A percentile compares a stretch with the other conserved stretches of the same genome.
These are phyloP conservation scores for Morone chrysops DNA, from an alignment of 2,113 vertebrate genomes.

Conservation along the genomic window DNA sequence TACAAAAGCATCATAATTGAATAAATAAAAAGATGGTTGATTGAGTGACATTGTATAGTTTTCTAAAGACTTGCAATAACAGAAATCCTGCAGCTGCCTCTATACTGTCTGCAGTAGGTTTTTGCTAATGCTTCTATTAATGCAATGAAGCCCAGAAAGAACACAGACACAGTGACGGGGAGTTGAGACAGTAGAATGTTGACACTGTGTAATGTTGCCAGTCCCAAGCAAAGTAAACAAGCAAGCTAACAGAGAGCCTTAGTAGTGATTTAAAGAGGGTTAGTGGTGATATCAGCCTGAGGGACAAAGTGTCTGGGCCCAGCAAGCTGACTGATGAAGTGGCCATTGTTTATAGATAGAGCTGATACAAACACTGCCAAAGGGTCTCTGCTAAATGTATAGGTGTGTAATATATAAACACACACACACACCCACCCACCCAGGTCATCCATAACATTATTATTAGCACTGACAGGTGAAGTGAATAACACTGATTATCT, in stretches of 20 bases:
- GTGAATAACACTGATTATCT: too few species aligned
- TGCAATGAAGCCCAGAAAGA: background rate
- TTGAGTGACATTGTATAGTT: background rate
- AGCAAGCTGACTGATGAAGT: conserved; percentile 59
- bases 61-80: background rate
- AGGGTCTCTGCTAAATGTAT: conserved; percentile 37
- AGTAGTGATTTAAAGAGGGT: conserved; percentile 55
- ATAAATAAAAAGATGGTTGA: background rate
- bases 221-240: conserved; percentile 52
- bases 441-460: too few species aligned
- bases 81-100: background rate
- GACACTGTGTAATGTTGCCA: conserved; percentile 10
- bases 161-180: background rate
- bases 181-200: background rate
- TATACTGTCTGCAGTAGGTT: background rate
- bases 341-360: conserved; percentile 54
- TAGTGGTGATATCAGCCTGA: conserved; percentile 49
- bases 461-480: too few species aligned
- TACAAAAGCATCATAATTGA: background rate
- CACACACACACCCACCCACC: too few species aligned
- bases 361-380: conserved; percentile 45
- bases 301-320: conserved; percentile 41
- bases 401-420: too few species aligned
- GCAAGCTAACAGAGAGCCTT: conserved; percentile 36
- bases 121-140: background rate